Conservation (phyloP, 2,797 vertebrate genomes). For the Sebastes minor region DNA sequence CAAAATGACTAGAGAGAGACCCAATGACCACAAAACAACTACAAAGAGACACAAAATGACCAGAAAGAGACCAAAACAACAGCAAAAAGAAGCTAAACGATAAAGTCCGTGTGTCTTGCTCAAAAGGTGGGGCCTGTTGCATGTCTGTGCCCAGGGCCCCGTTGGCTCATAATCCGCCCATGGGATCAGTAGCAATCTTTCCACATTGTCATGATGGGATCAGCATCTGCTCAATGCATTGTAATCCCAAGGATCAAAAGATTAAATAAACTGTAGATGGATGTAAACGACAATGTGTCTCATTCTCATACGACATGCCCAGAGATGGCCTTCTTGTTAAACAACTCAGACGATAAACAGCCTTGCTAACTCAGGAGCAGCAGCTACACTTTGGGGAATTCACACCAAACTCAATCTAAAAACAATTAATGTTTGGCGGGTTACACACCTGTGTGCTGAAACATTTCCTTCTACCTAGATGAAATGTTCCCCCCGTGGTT, state of each 20-base stretch:
- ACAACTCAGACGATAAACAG: neutral
- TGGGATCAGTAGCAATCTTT: neutral
- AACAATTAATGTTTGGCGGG: slow-evolving; percentile 15
- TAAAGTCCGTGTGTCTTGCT: neutral
- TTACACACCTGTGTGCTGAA: slow-evolving; percentile 39
- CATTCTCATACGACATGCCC: neutral
- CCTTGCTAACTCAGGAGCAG: neutral
- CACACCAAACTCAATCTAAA: slow-evolving; percentile 7
- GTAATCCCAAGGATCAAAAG: slow-evolving; percentile 13
- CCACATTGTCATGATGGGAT: slow-evolving; percentile 1
- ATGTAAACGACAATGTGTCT: neutral
- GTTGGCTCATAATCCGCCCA: neutral
- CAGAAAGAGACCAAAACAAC: neutral
- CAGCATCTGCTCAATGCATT: slow-evolving; percentile 16
- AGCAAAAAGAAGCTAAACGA: neutral
- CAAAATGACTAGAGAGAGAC: neutral
- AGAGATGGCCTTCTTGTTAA: neutral
- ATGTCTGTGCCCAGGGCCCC: neutral
- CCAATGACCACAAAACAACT: neutral
- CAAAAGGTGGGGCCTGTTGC: neutral
- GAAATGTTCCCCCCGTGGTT: slow-evolving; percentile 13
- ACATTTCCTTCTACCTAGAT: slow-evolving; percentile 13
- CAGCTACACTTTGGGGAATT: neutral
- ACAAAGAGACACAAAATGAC: neutral
- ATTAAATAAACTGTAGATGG: slow-evolving; percentile 3